Conservation (phyloP, 2,888 invertebrate genomes). For the Nowickia ferox region DNA sequence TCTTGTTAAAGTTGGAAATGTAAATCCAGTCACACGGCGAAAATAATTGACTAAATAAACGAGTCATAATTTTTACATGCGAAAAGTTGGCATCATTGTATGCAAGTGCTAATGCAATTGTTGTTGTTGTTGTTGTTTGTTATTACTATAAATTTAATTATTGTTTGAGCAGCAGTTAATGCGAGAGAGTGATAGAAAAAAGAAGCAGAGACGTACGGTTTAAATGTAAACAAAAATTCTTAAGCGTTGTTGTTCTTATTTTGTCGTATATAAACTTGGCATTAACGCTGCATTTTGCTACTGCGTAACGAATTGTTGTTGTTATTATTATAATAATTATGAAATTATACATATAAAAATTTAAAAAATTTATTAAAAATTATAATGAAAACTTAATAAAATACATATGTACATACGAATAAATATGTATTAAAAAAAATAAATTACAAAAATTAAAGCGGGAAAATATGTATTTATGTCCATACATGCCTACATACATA, state of each 20-base stretch:
- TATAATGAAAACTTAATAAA: constrained; percentile 40
- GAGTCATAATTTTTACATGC: too few species aligned
- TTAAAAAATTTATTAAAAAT: constrained; percentile 5
- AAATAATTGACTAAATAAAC: too few species aligned
- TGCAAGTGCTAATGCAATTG: neutral
- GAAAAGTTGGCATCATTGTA: neutral
- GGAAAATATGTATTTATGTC: too few species aligned
- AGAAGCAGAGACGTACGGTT: neutral
- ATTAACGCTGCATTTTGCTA: constrained; percentile 13
- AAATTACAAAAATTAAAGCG: constrained; percentile 19
- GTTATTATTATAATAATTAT: constrained; percentile 41
- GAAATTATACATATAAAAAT: constrained; percentile 19
- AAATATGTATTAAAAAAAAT: neutral
- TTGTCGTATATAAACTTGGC: too few species aligned
- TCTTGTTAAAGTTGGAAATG: too few species aligned
- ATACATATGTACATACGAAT: neutral
- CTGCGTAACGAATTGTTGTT: neutral
- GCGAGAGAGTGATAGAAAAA: neutral
- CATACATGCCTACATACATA: too few species aligned
- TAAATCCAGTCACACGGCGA: too few species aligned
- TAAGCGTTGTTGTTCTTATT: neutral
- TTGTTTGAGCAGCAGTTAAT: neutral
- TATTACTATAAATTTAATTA: constrained; percentile 21
- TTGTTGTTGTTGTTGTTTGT: constrained; percentile 41
- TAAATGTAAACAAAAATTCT: constrained; percentile 48